These are phyloP conservation scores for Alsophila aescularia DNA, from an alignment of 2,888 invertebrate genomes.

Conservation along the genomic window DNA sequence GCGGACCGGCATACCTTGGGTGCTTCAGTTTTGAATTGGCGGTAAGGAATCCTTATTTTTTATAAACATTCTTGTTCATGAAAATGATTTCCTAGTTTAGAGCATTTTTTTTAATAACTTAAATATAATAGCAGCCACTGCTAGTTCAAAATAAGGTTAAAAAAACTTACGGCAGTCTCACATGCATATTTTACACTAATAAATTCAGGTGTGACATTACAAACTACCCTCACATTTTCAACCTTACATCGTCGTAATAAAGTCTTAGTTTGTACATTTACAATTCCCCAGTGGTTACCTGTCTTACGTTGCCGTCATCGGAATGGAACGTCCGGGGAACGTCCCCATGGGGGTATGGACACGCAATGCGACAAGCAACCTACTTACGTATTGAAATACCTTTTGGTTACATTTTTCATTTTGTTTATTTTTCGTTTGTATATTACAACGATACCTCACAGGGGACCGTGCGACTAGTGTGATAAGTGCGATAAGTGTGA, in stretches of 20 bases:
- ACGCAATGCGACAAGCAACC: slow-evolving; percentile 53
- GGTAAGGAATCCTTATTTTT: too few species aligned
- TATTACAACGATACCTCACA: not conserved
- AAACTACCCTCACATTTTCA: slow-evolving; percentile 3
- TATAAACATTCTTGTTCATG: too few species aligned
- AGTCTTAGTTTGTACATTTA: slow-evolving; percentile 9
- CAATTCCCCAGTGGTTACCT: slow-evolving; percentile 28
- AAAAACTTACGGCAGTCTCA: not conserved
- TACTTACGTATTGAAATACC: slow-evolving; percentile 15
- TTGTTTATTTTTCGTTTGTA: slow-evolving; percentile 5
- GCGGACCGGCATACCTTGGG: too few species aligned
- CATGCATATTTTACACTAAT: slow-evolving; percentile 5
- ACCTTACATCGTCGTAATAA: slow-evolving; percentile 16
- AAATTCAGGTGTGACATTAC: not conserved
- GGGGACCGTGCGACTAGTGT: slow-evolving; percentile 1
- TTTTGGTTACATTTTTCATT: slow-evolving; percentile 16
- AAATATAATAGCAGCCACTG: too few species aligned
- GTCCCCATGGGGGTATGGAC: slow-evolving; percentile 48
- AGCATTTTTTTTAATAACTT: too few species aligned
- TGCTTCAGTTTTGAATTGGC: too few species aligned
- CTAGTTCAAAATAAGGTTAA: not conserved
- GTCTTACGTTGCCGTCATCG: slow-evolving; percentile 23
- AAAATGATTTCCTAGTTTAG: too few species aligned
- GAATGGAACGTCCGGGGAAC: slow-evolving; percentile 9
- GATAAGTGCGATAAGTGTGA: not conserved